Conservation (phyloP, 2,888 invertebrate genomes). For the Lymantria dispar region DNA sequence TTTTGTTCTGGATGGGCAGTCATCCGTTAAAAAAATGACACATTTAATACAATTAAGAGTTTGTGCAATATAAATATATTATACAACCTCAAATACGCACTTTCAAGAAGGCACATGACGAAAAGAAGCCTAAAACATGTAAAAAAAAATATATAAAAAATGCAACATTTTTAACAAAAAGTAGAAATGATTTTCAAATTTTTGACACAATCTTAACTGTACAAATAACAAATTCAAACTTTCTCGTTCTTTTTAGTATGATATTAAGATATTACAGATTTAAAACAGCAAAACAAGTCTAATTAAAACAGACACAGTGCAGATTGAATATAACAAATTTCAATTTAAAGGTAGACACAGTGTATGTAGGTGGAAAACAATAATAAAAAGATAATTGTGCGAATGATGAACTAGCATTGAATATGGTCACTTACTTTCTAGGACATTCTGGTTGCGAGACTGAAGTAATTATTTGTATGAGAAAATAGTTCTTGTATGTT, state of each 20-base stretch:
- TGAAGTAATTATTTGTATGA: conserved; percentile 44
- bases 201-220: not conserved
- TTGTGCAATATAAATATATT: too few species aligned
- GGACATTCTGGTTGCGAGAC: conserved; percentile 47
- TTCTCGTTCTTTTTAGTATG: not conserved
- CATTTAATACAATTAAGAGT: too few species aligned
- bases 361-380: conserved; percentile 19
- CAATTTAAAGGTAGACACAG: conserved; percentile 3
- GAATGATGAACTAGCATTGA: conserved; percentile 38
- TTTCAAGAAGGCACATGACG: too few species aligned
- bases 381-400: conserved; percentile 30
- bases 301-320: conserved; percentile 12
- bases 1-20: too few species aligned
- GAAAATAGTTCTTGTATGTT: conserved; percentile 39
- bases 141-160: too few species aligned
- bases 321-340: conserved; percentile 13
- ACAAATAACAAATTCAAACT: not conserved
- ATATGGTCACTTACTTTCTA: conserved; percentile 57
- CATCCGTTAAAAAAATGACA: too few species aligned
- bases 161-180: not conserved
- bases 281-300: conserved; percentile 9
- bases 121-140: too few species aligned
- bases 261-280: conserved; percentile 1
- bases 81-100: too few species aligned
- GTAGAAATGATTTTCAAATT: not conserved